Conservation (phyloP, 1,140 invertebrate species). For the Drosophila obscura region DNA sequence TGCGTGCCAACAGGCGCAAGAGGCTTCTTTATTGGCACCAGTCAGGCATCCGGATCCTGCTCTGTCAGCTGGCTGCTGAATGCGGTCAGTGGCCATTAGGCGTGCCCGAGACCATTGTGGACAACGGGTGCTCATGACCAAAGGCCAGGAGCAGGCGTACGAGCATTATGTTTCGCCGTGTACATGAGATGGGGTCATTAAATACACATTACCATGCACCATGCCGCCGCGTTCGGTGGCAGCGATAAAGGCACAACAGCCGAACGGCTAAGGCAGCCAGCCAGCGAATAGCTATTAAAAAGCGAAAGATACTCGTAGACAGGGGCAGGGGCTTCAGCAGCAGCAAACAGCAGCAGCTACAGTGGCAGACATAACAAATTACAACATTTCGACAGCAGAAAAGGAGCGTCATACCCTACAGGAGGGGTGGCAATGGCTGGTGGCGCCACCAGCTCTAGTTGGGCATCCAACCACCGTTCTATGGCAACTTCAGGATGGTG, state of each 20-base stretch:
- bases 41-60: constrained; percentile 24
- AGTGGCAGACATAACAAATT: constrained; percentile 70
- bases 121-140: constrained; percentile 48
- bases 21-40: constrained; percentile 70
- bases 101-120: constrained; percentile 31
- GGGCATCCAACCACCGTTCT: constrained; percentile 29
- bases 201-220: constrained; percentile 76
- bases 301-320: constrained; percentile 51
- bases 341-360: constrained; percentile 28
- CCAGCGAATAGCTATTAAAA: constrained; percentile 74
- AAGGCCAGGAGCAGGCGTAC: constrained; percentile 26
- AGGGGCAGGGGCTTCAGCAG: constrained; percentile 13
- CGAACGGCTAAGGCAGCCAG: constrained; percentile 59
- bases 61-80: constrained; percentile 28
- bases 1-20: constrained; percentile 47
- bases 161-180: constrained; percentile 65
- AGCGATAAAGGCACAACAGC: constrained; percentile 65
- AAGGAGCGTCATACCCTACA: constrained; percentile 24
- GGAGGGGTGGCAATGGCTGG: too few species aligned
- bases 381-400: constrained; percentile 65
- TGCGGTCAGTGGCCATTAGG: constrained; percentile 65
- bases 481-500: constrained; percentile 27
- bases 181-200: constrained; percentile 82
- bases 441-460: too few species aligned
- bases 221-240: constrained; percentile 7